Conservation (phyloP, 2,113 vertebrate genomes). For the Erythrocebus patas region DNA sequence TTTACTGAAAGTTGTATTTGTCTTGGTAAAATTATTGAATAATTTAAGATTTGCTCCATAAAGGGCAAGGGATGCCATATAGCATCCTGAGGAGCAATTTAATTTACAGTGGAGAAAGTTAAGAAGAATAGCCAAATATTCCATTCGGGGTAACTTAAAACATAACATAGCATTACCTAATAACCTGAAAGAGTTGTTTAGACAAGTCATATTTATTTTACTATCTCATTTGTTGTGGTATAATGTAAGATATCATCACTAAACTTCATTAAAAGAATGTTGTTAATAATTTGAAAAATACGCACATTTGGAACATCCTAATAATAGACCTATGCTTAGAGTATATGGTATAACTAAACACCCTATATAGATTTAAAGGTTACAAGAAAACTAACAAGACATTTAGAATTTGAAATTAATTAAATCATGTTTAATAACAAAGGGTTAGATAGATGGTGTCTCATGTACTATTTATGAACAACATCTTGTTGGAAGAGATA, state of each 20-base stretch:
- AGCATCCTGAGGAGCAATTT: neutral
- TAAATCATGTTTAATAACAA: neutral
- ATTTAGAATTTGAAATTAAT: neutral
- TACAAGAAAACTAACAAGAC: neutral
- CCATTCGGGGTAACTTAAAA: neutral
- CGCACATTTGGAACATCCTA: neutral
- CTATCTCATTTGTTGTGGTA: neutral
- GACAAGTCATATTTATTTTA: neutral
- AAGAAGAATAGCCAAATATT: neutral
- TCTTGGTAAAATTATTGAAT: neutral
- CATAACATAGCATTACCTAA: neutral
- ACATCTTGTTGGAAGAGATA: neutral
- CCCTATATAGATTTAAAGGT: neutral
- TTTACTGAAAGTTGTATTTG: neutral
- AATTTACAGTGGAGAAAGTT: neutral
- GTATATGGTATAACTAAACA: neutral
- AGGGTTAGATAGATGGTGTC: neutral
- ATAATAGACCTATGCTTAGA: neutral
- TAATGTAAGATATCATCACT: neutral
- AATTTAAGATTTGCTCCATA: neutral
- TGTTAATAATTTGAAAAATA: neutral
- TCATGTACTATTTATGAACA: neutral
- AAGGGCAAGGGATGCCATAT: neutral
- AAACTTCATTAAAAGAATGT: neutral
- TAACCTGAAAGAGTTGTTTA: neutral